Conservation (phyloP, 2,888 invertebrate species). For the Pycnomerus fuliginosus region DNA sequence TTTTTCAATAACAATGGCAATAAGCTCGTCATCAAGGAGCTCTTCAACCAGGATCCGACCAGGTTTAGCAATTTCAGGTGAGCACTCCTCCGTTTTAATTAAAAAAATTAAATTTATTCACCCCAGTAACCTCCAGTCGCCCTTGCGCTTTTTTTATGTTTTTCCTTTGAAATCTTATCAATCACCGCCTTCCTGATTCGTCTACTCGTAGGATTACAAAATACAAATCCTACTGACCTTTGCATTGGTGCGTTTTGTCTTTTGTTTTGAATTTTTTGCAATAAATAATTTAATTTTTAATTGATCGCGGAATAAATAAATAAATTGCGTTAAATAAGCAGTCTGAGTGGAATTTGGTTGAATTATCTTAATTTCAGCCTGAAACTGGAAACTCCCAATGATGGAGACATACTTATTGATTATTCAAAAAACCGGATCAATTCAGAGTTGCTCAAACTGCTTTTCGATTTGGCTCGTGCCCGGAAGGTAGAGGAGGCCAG, state of each 20-base stretch:
- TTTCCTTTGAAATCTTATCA: too few species aligned
- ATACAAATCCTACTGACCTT: too few species aligned
- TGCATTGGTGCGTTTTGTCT: too few species aligned
- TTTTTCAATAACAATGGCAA: slow-evolving; percentile 71
- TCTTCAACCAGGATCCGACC: slow-evolving; percentile 77
- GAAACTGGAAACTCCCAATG: slow-evolving; percentile 72
- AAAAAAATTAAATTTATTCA: slow-evolving; percentile 5
- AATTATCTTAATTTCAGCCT: slow-evolving; percentile 70
- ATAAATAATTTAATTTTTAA: too few species aligned
- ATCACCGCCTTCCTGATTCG: too few species aligned
- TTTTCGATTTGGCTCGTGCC: slow-evolving; percentile 79
- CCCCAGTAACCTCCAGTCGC: slow-evolving; percentile 16
- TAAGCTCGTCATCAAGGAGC: slow-evolving; percentile 75
- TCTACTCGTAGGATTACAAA: too few species aligned
- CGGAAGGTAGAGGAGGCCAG: slow-evolving; percentile 83
- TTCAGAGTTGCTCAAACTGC: slow-evolving; percentile 68
- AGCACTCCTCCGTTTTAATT: slow-evolving; percentile 16
- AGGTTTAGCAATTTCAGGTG: slow-evolving; percentile 92
- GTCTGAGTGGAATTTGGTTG: too few species aligned
- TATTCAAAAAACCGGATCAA: slow-evolving; percentile 95
- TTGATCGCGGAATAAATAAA: too few species aligned
- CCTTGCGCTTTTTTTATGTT: slow-evolving; percentile 13
- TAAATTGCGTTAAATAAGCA: too few species aligned
- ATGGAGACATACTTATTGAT: slow-evolving; percentile 91
- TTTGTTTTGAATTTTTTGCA: too few species aligned